These are phyloP conservation scores for Choristoneura fumiferana DNA, from an alignment of 1,140 invertebrate genomes.

Conservation along the genomic window DNA sequence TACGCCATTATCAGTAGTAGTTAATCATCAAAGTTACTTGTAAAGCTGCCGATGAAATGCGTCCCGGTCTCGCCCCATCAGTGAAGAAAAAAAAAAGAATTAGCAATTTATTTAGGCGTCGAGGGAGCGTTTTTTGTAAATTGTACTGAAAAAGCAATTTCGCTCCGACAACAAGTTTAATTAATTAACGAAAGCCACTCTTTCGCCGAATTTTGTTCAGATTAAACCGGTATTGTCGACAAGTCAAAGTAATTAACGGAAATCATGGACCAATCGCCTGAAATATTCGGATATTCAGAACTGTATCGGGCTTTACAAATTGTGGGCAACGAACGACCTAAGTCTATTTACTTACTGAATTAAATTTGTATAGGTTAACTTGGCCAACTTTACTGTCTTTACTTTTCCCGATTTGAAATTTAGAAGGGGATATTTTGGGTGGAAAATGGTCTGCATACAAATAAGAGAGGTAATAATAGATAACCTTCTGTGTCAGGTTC, in stretches of 20 bases:
- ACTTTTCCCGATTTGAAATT: not conserved
- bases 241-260: not conserved
- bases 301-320: not conserved
- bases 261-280: not conserved
- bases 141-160: conserved; percentile 15
- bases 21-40: conserved; percentile 12
- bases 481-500: conserved; percentile 53
- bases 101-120: conserved; percentile 14
- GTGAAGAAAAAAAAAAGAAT: conserved; percentile 1
- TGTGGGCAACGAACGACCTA: not conserved
- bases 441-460: not conserved
- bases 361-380: conserved; percentile 6
- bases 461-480: conserved; percentile 11
- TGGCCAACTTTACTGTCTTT: not conserved
- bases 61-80: not conserved
- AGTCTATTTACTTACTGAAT: conserved; percentile 13
- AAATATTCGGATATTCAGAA: conserved; percentile 1
- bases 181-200: conserved; percentile 4
- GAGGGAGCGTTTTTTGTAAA: conserved; percentile 11
- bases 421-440: not conserved
- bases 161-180: conserved; percentile 7
- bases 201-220: not conserved
- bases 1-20: conserved; percentile 1
- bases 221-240: not conserved
- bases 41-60: conserved; percentile 4